Conservation (phyloP, 1,140 invertebrate species). For the Hylaeus anthracinus region DNA sequence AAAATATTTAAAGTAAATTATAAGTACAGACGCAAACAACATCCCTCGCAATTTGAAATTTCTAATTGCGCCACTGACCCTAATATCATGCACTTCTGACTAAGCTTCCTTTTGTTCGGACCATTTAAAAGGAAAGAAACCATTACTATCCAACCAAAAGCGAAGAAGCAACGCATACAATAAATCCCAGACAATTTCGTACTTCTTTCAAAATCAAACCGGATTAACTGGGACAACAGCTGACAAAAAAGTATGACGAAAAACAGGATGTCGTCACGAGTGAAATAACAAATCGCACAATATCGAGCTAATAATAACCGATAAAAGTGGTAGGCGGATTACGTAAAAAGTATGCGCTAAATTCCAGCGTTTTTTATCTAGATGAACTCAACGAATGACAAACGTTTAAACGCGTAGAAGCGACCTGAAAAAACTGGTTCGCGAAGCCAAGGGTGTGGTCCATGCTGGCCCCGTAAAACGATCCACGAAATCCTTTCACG, state of each 20-base stretch:
- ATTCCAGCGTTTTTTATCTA: neutral
- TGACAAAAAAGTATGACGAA: neutral
- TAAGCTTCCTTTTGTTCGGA: too few species aligned
- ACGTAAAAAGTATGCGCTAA: neutral
- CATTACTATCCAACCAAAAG: too few species aligned
- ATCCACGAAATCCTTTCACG: slow-evolving; percentile 34
- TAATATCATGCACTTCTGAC: too few species aligned
- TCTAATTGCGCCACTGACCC: too few species aligned
- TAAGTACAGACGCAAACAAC: too few species aligned
- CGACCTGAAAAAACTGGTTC: slow-evolving; percentile 41
- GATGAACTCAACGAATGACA: neutral
- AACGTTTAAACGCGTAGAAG: neutral
- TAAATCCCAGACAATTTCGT: neutral
- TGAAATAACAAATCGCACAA: neutral
- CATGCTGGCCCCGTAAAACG: slow-evolving; percentile 8
- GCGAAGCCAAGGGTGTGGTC: slow-evolving; percentile 25
- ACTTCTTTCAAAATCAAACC: neutral
- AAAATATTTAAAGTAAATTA: too few species aligned
- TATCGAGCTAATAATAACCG: neutral
- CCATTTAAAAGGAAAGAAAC: too few species aligned
- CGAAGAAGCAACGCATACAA: too few species aligned
- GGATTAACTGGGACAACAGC: neutral
- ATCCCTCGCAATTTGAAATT: too few species aligned
- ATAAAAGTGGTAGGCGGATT: neutral
- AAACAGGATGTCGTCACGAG: neutral